Percentiles rank a stretch among this genome's conserved stretches.
Evolutionary conservation across 1,140 invertebrate genomes (phyloP).

Genomic region (Argopecten irradians): DNA sequence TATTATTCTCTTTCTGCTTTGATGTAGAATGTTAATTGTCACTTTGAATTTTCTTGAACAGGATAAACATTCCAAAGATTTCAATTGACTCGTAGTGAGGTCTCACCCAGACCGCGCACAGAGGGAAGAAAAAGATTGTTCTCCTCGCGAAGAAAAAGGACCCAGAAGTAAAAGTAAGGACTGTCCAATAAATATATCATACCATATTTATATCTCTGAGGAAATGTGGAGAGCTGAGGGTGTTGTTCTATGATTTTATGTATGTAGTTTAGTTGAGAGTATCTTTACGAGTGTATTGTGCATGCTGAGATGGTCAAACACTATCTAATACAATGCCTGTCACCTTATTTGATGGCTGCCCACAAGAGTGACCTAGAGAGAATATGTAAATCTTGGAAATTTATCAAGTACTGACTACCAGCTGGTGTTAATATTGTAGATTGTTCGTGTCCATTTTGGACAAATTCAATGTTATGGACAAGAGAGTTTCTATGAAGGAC

Average conservation of each 20-base stretch:
- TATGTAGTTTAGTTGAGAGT: neutral
- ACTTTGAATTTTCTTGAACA: conserved; percentile 42
- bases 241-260: neutral
- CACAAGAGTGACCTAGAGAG: no score
- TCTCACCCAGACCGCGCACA: conserved; percentile 34
- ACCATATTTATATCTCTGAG: neutral
- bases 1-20: no score
- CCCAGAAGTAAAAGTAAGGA: conserved; percentile 45
- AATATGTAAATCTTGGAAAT: neutral
- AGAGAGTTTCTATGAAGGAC: neutral
- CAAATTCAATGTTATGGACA: neutral
- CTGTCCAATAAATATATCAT: neutral
- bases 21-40: no score
- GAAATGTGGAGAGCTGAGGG: neutral
- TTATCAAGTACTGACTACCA: neutral
- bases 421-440: neutral
- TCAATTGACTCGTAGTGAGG: conserved; percentile 47
- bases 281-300: neutral
- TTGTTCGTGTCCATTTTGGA: neutral
- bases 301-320: neutral
- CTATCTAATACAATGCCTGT: no score
- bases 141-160: conserved; percentile 55
- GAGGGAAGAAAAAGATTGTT: conserved; percentile 28
- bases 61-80: conserved; percentile 62
- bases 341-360: no score